Conservation (phyloP, 1,140 invertebrate species). For the Campoletis sonorensis region DNA sequence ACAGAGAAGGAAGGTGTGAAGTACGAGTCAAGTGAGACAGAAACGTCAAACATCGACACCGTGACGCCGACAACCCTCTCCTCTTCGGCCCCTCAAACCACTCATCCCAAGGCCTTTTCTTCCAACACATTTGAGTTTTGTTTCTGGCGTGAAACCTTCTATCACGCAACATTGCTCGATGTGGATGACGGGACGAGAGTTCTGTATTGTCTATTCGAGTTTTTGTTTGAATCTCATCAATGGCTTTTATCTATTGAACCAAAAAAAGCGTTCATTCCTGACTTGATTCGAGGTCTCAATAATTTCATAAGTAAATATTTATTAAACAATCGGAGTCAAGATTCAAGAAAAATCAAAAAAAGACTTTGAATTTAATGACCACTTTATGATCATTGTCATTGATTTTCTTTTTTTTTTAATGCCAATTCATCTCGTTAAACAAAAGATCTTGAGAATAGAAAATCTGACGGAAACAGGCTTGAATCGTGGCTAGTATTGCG, state of each 20-base stretch:
- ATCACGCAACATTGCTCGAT: conserved; percentile 51
- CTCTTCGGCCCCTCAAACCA: background rate
- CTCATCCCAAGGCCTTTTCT: conserved; percentile 58
- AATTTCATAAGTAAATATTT: too few species aligned
- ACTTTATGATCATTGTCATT: too few species aligned
- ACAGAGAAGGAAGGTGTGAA: background rate
- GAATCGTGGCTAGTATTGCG: conserved; percentile 56
- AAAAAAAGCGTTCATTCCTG: background rate
- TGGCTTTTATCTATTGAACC: background rate
- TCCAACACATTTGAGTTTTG: conserved; percentile 71
- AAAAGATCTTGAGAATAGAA: too few species aligned
- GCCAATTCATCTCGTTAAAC: too few species aligned
- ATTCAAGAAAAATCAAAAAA: too few species aligned
- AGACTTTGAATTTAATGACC: too few species aligned
- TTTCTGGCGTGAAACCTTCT: conserved; percentile 60
- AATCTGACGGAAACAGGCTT: conserved; percentile 26
- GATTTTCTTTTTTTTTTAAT: too few species aligned
- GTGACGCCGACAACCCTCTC: conserved; percentile 61
- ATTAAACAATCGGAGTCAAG: too few species aligned
- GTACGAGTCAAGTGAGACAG: conserved; percentile 2
- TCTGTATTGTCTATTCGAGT: conserved; percentile 23
- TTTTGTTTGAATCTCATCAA: background rate
- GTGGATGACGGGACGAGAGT: conserved; percentile 14
- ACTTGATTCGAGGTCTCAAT: too few species aligned
- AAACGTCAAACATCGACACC: conserved; percentile 62